Base-by-base conservation (phyloP, 1,140 invertebrate species). In the Adoxophyes honmai region DNA sequence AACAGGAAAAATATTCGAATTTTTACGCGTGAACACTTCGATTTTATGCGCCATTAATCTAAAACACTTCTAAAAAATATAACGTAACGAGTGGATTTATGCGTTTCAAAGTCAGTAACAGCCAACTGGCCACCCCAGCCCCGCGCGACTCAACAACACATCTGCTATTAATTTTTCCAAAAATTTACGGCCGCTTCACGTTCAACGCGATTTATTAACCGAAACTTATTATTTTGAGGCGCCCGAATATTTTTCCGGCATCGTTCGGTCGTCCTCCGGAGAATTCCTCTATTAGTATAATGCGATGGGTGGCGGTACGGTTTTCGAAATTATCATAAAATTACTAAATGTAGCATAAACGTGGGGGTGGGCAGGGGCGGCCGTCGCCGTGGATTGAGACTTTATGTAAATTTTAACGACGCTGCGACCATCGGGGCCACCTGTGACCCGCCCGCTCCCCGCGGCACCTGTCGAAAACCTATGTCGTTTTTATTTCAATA, bases 361-460 rank as follows among this genome's bases (percentile, higher is more conserved):
- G 85, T 78, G 77, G 83, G 42, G 85, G 85, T 77, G 81, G 81
- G 73, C 76, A 84, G 78, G 66, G 73, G 64, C 69, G 76, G 70
- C 63, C 78, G 76, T 69, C 80, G 76, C 73, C 70, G 81, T 80
- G 85, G 83, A 88, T 86, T 85, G 85, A 86, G 83, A 86, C 83
- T 88, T 88, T 88, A 88, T 88, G 85, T 86, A 88, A 88, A 88
- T 88, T 88, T 88, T 88, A 85, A 85, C 83, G 85, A 86, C 80
- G 78, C 81, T 76, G 85, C 85, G 83, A 86, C 83, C 83, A 88
- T 88, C 81, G 85, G 60, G 70, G 75, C 71, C 85, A 88, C 85
- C 85, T 86, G 85, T 79, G 85, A 76, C 82, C 78, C 66, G 44
- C 64, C 64, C 59, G 37, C 59, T 60, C 68, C 55, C 70, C 61